Base-by-base conservation (phyloP, 1,140 invertebrate genomes). In the Oscheius sp. region DNA sequence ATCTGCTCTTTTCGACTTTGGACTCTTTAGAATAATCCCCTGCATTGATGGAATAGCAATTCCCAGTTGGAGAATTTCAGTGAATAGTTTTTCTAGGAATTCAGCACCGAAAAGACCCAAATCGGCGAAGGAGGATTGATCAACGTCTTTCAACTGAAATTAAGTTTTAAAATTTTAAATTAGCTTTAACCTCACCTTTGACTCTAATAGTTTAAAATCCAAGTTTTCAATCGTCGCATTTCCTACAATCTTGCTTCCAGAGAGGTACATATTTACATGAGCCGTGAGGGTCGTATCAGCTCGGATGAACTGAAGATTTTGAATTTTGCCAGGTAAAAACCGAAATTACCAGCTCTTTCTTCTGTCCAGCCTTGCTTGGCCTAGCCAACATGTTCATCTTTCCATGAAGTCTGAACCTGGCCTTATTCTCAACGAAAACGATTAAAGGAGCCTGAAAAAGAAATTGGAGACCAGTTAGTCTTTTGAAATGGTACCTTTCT, bases 11-110 rank as follows among this genome's bases (percentile, higher is more conserved):
- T 15, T 68, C 18, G n/a, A 82, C 81, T 81, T 84, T 49, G 82
- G 82, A 73, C 81, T 84, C 38, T 84, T 79, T n/a, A 83, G 45
- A 35, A 82, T 77, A 13, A 83, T 77, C 13, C 82, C 82, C 42
- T 75, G 68, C 82, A 83, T 84, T 55, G 82, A 79, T 2, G 82
- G 82, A 65, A 83, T 59, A 23, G 82, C 63, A 13, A 83, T 71
- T 32, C 82, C 82, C 73, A 82, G 79, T 72, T 83, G 82, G 23
- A 83, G 74, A 32, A 83, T 83, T 73, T 83, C 82, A 42, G 82
- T 83, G 15, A 83, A 68, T 42, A 83, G 63, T 62, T 84, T 81
- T 55, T 84, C 82, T 1, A 83, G 46, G 52, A 83, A 83, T 71
- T 83, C 82, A 13, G 82, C 82, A 26, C 82, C 81, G 65, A 83